phyloP scores from a whole-genome alignment of 2,113 vertebrate genomes.

The Elephas maximus region DNA sequence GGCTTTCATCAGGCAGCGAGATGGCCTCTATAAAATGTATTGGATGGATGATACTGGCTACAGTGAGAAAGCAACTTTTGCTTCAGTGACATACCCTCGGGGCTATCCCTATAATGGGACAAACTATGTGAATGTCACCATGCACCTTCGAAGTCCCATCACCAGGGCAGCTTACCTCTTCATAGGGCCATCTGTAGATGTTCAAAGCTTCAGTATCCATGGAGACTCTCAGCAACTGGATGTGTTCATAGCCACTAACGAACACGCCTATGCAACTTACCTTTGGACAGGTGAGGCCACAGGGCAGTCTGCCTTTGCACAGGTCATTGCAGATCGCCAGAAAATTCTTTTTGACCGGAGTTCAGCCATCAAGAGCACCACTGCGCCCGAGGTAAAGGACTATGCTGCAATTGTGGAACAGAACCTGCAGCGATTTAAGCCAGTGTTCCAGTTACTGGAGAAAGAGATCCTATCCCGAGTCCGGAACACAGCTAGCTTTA shows the following conservation, averaged over 20 bases:
- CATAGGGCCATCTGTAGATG: constrained; percentile 94
- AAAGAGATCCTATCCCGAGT: constrained; percentile 95
- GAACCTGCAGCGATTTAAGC: constrained; percentile 95
- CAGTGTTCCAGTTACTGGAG: constrained; percentile 97
- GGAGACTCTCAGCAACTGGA: constrained; percentile 94
- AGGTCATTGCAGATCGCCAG: constrained; percentile 93
- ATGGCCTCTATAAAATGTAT: constrained; percentile 96
- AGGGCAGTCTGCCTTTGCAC: constrained; percentile 92
- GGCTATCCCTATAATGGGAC: constrained; percentile 98
- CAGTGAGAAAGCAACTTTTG: constrained; percentile 92
- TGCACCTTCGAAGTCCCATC: constrained; percentile 92
- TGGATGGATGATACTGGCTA: constrained; percentile 98
- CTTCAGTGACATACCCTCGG: constrained; percentile 94
- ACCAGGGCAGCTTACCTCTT: constrained; percentile 96
- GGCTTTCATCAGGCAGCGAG: constrained; percentile 92
- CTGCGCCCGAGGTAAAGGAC: constrained; percentile 92
- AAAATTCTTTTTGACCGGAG: constrained; percentile 95
- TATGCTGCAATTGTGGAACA: constrained; percentile 93
- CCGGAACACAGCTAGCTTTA: constrained; percentile 94
- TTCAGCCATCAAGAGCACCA: constrained; percentile 81
- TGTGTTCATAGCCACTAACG: constrained; percentile 92
- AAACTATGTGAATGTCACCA: constrained; percentile 97
- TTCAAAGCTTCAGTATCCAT: constrained; percentile 95
- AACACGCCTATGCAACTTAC: constrained; percentile 94
- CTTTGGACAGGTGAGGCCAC: constrained; percentile 92